Conservation (phyloP, 2,113 vertebrate genomes). For the Semnornis frantzii region DNA sequence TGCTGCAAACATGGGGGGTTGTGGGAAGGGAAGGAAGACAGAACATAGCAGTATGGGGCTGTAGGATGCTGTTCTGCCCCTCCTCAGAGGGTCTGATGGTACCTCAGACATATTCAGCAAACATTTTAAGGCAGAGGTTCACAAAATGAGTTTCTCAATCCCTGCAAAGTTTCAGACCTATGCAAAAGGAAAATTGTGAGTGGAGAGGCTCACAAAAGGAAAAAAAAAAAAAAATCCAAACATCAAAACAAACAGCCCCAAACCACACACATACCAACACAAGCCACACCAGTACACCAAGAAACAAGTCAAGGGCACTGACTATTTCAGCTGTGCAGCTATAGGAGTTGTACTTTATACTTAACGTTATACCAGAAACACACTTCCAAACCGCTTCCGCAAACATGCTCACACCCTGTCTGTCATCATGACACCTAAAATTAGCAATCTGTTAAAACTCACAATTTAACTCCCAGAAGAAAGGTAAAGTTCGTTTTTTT, state of each 20-base stretch:
- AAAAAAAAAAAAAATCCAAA: no score
- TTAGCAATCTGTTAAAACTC: neutral
- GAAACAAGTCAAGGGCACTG: neutral
- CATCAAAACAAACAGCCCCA: no score
- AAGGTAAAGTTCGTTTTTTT: neutral
- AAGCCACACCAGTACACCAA: neutral
- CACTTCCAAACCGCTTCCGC: neutral
- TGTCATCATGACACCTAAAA: neutral
- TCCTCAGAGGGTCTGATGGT: neutral
- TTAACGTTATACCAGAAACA: neutral
- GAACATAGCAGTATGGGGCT: accelerated
- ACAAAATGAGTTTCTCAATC: neutral
- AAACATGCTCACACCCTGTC: neutral
- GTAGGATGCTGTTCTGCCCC: neutral
- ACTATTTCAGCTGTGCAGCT: neutral
- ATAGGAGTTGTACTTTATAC: no score
- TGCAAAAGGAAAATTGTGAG: neutral
- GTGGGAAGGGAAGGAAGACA: neutral
- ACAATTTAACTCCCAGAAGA: neutral
- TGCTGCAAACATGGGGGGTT: neutral
- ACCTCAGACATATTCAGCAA: neutral
- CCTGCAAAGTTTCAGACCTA: neutral
- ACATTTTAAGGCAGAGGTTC: neutral
- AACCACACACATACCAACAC: neutral
- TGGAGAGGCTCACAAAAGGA: neutral